Evolutionary conservation across 2,888 invertebrate species (phyloP).

Genomic region (Agonum fuliginosum): DNA sequence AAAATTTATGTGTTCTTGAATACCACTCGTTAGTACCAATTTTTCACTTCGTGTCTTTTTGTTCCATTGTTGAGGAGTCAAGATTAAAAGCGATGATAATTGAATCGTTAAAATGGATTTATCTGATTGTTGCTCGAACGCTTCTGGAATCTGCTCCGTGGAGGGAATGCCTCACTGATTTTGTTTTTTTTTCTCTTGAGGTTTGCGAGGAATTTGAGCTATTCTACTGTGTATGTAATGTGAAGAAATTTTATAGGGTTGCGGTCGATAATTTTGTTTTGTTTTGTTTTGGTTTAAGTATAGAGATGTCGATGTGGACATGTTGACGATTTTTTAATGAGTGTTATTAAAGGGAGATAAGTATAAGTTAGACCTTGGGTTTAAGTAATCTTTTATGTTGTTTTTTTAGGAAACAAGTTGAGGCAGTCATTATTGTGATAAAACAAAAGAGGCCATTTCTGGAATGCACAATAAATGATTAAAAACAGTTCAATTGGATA

Average conservation of each 20-base stretch:
- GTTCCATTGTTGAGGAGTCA: slow-evolving; percentile 34
- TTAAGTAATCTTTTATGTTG: no score
- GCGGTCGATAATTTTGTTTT: neutral
- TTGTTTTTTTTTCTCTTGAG: slow-evolving; percentile 2
- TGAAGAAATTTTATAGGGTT: neutral
- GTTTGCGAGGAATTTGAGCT: slow-evolving; percentile 22
- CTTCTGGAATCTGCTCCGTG: slow-evolving; percentile 26
- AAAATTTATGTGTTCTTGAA: slow-evolving; percentile 47
- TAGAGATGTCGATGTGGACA: neutral
- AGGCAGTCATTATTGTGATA: no score
- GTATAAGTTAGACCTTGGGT: no score
- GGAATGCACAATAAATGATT: no score
- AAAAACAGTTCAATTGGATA: no score
- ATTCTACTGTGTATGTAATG: neutral
- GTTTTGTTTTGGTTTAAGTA: slow-evolving; percentile 1
- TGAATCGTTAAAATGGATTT: slow-evolving; percentile 44
- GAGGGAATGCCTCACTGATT: neutral
- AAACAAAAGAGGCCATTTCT: no score
- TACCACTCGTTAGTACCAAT: slow-evolving; percentile 50
- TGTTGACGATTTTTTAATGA: neutral
- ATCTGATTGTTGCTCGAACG: slow-evolving; percentile 27
- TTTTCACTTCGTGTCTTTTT: slow-evolving; percentile 30
- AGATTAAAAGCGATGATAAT: slow-evolving; percentile 43
- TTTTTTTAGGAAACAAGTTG: no score
- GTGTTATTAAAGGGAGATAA: neutral